Base-by-base conservation (phyloP, 2,113 vertebrate species). In the Channa argus region DNA sequence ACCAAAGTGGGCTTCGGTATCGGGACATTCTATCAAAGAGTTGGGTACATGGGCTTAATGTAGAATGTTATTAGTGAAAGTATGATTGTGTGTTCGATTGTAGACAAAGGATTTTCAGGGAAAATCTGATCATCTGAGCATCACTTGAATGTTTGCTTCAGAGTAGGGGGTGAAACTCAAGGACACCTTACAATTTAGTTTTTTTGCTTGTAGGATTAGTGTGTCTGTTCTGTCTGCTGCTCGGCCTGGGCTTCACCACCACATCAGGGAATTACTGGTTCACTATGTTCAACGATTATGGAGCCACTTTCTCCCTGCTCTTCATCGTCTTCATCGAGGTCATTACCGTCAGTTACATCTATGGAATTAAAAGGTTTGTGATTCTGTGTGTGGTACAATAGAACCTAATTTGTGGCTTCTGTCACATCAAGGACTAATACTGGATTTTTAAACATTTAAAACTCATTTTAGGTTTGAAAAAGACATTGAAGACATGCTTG, bases 241-340 rank as follows among this genome's bases (percentile, higher is more conserved):
- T 98, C 0, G 96, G 97, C 52, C 74, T 99, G 0, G 85, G 95
- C 77, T 98, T 99, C 91, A 98, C 97, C 78, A 90, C 92, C 63
- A 89, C 94, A 1, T 93, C 97, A 0, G 98, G 98, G 4, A 99
- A 93, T 85, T 99, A 99, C 70, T 98, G 97, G 98, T 97, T 99
- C 65, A 94, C 94, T 82, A 96, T 99, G 36, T 98, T 99, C 90
- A 99, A 99, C 0, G 97, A 99, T 81, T 99, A 97, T 0, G 95
- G 94, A 0, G 95, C 96, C 77, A 96, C 95, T 0, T 94, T 99
- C 69, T 96, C 97, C 0, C 89, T 98, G 86, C 95, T 99, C 77
- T 94, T 98, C 79, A 95, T 99, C 0, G 97, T 97, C 37, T 93
- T 99, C 85, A 90, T 95, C 3, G 97, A 99, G 88, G 91, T 94